Conservation (phyloP, 2,797 vertebrate species). For the Neomorphus geoffroyi region DNA sequence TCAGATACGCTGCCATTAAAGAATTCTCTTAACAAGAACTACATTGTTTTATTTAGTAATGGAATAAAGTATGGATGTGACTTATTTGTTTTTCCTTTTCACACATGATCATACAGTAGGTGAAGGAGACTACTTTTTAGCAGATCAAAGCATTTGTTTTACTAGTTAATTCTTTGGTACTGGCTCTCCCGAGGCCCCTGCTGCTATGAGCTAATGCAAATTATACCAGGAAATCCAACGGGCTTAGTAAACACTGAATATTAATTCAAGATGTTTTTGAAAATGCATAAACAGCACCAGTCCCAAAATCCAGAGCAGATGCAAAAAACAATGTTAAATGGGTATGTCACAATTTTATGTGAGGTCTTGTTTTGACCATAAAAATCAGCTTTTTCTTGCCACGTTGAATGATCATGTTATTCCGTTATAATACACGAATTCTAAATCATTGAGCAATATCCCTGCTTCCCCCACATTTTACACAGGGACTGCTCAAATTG, state of each 20-base stretch:
- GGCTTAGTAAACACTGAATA: constrained; percentile 50
- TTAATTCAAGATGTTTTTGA: constrained; percentile 54
- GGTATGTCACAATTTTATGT: constrained; percentile 20
- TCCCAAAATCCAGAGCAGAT: constrained; percentile 36
- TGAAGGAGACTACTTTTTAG: constrained; percentile 40
- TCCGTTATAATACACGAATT: neutral
- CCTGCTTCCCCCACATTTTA: neutral
- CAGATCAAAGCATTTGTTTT: constrained; percentile 53
- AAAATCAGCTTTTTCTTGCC: neutral
- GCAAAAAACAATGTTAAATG: constrained; percentile 48
- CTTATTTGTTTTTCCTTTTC: neutral
- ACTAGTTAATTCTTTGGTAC: constrained; percentile 37
- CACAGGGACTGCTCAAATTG: neutral
- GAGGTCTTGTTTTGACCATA: neutral
- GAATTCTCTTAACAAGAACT: neutral
- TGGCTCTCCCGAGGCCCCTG: constrained; percentile 11
- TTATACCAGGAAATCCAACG: constrained; percentile 39
- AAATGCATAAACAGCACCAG: constrained; percentile 33
- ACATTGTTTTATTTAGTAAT: neutral
- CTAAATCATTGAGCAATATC: neutral
- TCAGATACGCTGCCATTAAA: neutral
- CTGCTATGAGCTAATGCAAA: constrained; percentile 57
- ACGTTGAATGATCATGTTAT: neutral
- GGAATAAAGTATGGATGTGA: neutral
- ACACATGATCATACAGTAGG: neutral